Conservation (phyloP, 2,888 invertebrate species). For the Athetis lepigone region DNA sequence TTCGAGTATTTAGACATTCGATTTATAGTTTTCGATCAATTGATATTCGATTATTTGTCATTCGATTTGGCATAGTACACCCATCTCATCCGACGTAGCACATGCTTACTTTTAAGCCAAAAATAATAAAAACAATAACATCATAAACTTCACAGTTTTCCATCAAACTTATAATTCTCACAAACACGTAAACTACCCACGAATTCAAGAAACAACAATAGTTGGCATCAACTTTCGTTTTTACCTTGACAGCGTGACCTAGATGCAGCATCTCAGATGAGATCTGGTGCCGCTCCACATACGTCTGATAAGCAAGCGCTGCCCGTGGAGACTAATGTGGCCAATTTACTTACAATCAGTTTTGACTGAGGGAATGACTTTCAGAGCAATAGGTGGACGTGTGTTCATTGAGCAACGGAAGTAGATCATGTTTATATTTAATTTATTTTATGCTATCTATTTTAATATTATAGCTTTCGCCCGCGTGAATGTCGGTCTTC, state of each 20-base stretch:
- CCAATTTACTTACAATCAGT: conserved; percentile 63
- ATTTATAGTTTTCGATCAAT: not conserved
- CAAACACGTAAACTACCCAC: conserved; percentile 21
- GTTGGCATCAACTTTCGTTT: conserved; percentile 60
- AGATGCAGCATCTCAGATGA: conserved; percentile 43
- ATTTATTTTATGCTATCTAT: too few species aligned
- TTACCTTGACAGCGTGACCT: conserved; percentile 65
- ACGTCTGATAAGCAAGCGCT: conserved; percentile 41
- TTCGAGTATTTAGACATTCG: not conserved
- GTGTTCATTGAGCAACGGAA: conserved; percentile 5
- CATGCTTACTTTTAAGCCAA: not conserved
- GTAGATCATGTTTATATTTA: not conserved
- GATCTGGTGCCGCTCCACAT: conserved; percentile 68
- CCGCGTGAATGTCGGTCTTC: too few species aligned
- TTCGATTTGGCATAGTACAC: not conserved
- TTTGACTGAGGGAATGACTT: conserved; percentile 45
- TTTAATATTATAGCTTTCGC: too few species aligned
- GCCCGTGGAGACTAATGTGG: conserved; percentile 36
- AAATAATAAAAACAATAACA: conserved; percentile 12
- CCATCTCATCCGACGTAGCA: not conserved
- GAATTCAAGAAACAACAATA: conserved; percentile 52
- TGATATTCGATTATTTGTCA: too few species aligned
- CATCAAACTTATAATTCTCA: conserved; percentile 40
- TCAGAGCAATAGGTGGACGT: not conserved
- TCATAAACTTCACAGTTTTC: not conserved